Base-by-base conservation (phyloP, 2,113 vertebrate species). In the Pangasianodon hypophthalmus region DNA sequence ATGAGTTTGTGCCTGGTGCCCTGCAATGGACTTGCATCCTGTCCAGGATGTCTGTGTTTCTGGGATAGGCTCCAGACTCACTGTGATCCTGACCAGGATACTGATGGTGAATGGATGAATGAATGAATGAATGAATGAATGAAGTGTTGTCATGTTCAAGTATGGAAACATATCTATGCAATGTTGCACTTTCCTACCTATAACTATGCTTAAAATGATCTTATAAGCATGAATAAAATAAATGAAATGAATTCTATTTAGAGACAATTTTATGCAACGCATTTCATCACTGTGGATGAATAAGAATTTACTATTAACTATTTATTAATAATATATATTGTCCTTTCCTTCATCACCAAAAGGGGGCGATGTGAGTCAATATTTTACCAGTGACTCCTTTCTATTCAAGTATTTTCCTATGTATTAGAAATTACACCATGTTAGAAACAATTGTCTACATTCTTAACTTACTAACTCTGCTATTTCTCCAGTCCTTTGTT, bases 341-440 rank as follows among this genome's bases (percentile, higher is more conserved):
- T 32, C 7, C 1, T 32, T 84, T 32, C 29, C 2, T 85, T 77
- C 18, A 29, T 79, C n/a, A 67, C 83, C 88, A 85, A 37, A 54
- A 89, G 88, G n/a, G 83, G 88, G 88, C 88, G 73, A 50, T 80
- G 56, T 67, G 71, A 79, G 71, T 5, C 58, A 79, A 89, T n/a
- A 79, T 52, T 79, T 81, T 32, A 18, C 24, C 80, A 67, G 19
- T 26, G 11, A 19, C 62, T 69, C 21, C 18, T 37, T 32, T 69
- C 13, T 0, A 13, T 29, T 29, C 18, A n/a, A 4, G 58, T 44
- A 26, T 81, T 32, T 81, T 52, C 14, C 2, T 54, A 41, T 24
- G 11, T 13, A 41, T 21, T 41, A 41, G 19, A 60, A 83, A 41
- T 83, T 11, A 44, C 21, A 84, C 37, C 37, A 6, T 6, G 52